Evolutionary conservation across 1,140 invertebrate species (phyloP), one percentile per base, ranked within the genome.

Genomic region (Samia ricini): DNA sequence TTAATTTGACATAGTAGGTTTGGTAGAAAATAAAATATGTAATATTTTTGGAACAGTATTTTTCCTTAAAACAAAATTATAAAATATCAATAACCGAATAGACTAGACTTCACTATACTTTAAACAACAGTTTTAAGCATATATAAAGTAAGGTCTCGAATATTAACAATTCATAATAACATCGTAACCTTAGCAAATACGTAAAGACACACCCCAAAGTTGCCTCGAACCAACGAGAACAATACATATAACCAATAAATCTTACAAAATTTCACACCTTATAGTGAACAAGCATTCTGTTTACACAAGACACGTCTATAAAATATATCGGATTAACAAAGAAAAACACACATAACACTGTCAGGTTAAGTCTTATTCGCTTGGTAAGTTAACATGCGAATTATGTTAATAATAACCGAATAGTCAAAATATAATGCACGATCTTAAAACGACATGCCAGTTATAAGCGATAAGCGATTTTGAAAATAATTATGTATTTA

Each of bases 231-330:
- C 33, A 42, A 42, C 51, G 79, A 88, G 81, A 90, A 90, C 84
- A 61, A 60, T 59, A 65, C 57, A 66, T 77, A 83, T 76, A 79
- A 69, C 78, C 88, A 72, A 90, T 88, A 90, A 90, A 88, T 84
- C 71, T 77, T 75, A 81, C 80, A 86, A 85, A 81, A 89, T 83
- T 89, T 86, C 78, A 84, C 83, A 83, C 79, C 82, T n/a, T 85
- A 81, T 83, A 83, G 74, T 77, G 76, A 81, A 76, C 33, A 15
- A 42, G 33, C 33, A 42, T 42, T 42, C 74, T 89, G 87, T 90
- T 88, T 90, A 88, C 85, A 86, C 87, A 88, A 89, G 85, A 79
- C 68, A 81, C 72, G 79, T 76, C 74, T 69, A 79, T 90, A 88
- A 90, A 89, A 90, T 80, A 75, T 80, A 83, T 88, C 85, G 83